These are phyloP conservation scores for Indicator maculatus DNA, from an alignment of 2,113 vertebrate species.

Conservation along the genomic window DNA sequence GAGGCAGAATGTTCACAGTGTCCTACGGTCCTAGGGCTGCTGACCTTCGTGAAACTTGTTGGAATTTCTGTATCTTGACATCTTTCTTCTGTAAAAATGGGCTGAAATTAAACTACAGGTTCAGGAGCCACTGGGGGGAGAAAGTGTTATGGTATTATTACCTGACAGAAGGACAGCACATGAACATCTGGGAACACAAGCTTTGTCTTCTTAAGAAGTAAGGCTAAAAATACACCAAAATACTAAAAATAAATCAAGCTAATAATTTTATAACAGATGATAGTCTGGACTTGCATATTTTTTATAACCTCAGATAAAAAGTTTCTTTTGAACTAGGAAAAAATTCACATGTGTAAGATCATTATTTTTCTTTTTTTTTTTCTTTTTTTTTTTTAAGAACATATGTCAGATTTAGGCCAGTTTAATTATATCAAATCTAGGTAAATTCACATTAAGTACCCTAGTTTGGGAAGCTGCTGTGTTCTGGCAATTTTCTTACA, in stretches of 20 bases:
- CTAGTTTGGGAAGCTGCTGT: not conserved
- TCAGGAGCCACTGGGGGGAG: not conserved
- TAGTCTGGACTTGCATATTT: not conserved
- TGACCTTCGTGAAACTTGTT: not conserved
- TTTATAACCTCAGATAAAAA: not conserved
- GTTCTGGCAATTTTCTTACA: not conserved
- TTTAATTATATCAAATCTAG: not conserved
- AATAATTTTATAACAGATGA: not conserved
- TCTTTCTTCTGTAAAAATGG: not conserved
- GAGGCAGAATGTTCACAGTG: not conserved
- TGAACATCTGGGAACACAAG: rapidly evolving
- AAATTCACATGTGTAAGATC: not conserved
- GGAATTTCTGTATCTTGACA: not conserved
- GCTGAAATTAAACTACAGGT: not conserved
- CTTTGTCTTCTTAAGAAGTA: not conserved
- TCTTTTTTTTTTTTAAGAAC: not conserved
- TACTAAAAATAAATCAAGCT: not conserved
- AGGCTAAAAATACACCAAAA: not conserved
- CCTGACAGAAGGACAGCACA: not conserved
- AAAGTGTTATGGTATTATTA: not conserved
- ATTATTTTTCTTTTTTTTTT: not conserved
- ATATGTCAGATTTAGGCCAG: not conserved
- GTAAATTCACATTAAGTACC: not conserved
- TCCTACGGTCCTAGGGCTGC: not conserved
- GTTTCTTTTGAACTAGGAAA: not conserved